Percentiles rank a stretch among this genome's conserved stretches.
phyloP scores from a whole-genome alignment of 2,797 vertebrate genomes.

The Antrozous pallidus region DNA sequence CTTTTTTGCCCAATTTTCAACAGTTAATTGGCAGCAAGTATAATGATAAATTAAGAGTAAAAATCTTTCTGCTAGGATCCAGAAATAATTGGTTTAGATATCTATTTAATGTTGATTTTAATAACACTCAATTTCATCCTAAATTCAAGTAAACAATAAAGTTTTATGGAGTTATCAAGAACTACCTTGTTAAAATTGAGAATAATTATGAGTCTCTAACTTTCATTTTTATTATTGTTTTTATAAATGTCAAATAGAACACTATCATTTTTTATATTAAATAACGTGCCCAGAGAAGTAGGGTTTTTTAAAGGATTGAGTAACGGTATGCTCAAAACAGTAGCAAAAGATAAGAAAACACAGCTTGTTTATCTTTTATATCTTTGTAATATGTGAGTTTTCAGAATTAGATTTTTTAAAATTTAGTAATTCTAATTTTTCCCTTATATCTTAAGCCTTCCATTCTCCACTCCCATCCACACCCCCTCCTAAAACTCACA shows the following conservation, averaged over 20 bases:
- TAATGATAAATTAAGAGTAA: neutral
- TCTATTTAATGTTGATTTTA: neutral
- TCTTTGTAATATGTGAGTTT: neutral
- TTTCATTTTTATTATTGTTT: neutral
- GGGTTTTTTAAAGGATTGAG: neutral
- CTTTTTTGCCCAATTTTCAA: neutral
- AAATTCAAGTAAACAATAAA: constrained; percentile 5
- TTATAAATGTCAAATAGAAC: neutral
- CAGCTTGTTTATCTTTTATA: neutral
- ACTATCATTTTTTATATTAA: constrained; percentile 8
- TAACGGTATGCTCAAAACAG: neutral
- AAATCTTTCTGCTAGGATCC: neutral
- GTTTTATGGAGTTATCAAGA: neutral
- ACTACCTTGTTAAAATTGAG: neutral
- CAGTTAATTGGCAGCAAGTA: neutral
- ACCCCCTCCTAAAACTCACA: neutral
- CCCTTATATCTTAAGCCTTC: constrained; percentile 42
- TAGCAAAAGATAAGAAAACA: neutral
- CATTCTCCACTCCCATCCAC: neutral
- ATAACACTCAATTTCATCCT: neutral
- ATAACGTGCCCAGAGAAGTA: neutral
- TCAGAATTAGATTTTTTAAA: constrained; percentile 33
- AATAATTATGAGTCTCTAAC: neutral
- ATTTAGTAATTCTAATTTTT: constrained; percentile 71
- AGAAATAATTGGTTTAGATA: constrained; percentile 35